Evolutionary conservation across 2,113 vertebrate species (phyloP).

Genomic region (Corydoras sp.): DNA sequence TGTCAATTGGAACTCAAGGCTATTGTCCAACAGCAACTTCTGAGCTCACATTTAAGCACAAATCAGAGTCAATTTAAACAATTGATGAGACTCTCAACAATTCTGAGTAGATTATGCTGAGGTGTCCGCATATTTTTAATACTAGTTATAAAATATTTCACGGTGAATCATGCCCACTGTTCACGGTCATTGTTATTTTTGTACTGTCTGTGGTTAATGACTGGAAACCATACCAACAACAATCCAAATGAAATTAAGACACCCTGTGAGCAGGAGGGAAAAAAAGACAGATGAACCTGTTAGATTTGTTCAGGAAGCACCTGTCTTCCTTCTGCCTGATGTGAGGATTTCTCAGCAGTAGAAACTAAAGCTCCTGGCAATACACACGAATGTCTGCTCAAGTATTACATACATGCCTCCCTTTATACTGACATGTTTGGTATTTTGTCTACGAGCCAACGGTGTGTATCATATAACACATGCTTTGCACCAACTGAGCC

Average conservation of each 20-base stretch:
- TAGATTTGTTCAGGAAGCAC: conserved; percentile 16
- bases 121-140: too few species aligned
- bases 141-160: too few species aligned
- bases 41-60: too few species aligned
- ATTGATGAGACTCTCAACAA: too few species aligned
- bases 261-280: too few species aligned
- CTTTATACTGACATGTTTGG: conserved; percentile 28
- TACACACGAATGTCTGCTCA: conserved; percentile 23
- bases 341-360: conserved; percentile 37
- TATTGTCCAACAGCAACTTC: too few species aligned
- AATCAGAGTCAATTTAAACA: too few species aligned
- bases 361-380: conserved; percentile 39
- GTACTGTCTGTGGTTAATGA: not conserved
- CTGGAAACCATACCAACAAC: not conserved
- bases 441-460: conserved; percentile 44
- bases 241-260: too few species aligned
- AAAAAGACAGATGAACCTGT: not conserved
- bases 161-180: too few species aligned
- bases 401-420: conserved; percentile 11
- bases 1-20: too few species aligned
- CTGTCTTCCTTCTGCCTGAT: conserved; percentile 53
- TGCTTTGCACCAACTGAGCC: conserved; percentile 26
- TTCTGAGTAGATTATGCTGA: too few species aligned
- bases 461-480: conserved; percentile 33
- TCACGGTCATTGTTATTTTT: not conserved